These are phyloP conservation scores for Cossypha caffra DNA, from an alignment of 2,797 vertebrate species.

Conservation along the genomic window DNA sequence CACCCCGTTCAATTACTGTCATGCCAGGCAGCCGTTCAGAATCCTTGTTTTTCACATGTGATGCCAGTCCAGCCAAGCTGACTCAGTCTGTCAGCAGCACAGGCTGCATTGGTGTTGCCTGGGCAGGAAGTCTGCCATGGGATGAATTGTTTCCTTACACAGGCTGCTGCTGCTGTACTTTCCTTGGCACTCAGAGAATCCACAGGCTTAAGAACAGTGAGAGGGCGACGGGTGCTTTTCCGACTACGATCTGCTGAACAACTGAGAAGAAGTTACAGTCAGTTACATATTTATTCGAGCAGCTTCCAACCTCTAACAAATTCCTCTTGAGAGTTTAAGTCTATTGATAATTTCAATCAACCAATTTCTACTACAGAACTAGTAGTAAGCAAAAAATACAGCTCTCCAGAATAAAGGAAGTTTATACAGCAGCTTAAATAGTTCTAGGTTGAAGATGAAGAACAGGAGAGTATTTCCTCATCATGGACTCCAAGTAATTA, in stretches of 20 bases:
- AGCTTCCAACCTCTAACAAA: not conserved
- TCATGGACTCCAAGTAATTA: not conserved
- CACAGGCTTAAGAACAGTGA: slow-evolving; percentile 53
- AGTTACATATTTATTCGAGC: not conserved
- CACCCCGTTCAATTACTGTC: not conserved
- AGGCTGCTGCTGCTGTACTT: slow-evolving; percentile 29
- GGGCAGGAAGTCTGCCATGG: not conserved
- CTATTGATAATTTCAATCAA: not conserved
- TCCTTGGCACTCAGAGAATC: slow-evolving; percentile 55
- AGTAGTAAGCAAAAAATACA: not conserved
- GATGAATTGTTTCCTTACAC: slow-evolving; percentile 61
- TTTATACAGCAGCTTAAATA: not conserved
- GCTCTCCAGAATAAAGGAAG: not conserved
- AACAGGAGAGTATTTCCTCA: not conserved
- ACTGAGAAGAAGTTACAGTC: slow-evolving; percentile 3
- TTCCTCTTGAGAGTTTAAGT: not conserved
- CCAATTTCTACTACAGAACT: not conserved
- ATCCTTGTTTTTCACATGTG: not conserved
- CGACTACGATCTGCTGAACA: not conserved
- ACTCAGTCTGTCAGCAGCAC: not conserved
- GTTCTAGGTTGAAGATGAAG: not conserved
- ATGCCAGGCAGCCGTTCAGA: not conserved
- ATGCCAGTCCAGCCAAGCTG: not conserved
- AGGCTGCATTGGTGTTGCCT: not conserved
- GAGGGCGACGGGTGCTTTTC: slow-evolving; percentile 54